phyloP scores from a whole-genome alignment of 1,140 invertebrate species.

The Drosophila fuyamai region DNA sequence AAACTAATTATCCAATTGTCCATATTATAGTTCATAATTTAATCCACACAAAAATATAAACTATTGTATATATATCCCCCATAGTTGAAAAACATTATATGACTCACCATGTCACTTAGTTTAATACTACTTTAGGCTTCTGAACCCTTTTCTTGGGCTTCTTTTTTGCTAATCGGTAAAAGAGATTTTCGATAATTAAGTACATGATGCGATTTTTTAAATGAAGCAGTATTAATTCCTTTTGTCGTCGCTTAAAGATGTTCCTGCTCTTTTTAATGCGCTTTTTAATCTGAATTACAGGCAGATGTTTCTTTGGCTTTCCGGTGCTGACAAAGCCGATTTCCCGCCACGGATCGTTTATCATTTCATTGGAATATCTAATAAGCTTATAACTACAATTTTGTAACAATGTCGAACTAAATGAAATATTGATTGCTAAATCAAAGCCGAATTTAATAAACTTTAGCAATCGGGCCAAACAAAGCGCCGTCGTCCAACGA shows the following conservation, averaged over 20 bases:
- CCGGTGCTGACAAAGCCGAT: slow-evolving; percentile 5
- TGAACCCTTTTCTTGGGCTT: neutral
- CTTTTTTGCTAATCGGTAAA: neutral
- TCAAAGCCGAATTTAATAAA: slow-evolving; percentile 65
- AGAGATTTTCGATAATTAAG: slow-evolving; percentile 35
- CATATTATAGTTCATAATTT: no score
- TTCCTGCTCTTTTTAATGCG: slow-evolving; percentile 1
- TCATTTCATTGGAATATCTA: slow-evolving; percentile 23
- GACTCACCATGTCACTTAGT: neutral
- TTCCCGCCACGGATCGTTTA: slow-evolving; percentile 31
- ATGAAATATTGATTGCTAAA: slow-evolving; percentile 63
- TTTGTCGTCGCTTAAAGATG: neutral
- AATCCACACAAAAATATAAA: no score
- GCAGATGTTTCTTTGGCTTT: neutral
- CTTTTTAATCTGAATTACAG: slow-evolving; percentile 8
- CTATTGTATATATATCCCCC: no score
- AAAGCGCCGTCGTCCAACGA: slow-evolving; percentile 10
- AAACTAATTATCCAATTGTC: no score
- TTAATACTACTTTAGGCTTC: neutral
- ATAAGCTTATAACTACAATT: slow-evolving; percentile 15
- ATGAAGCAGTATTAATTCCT: slow-evolving; percentile 1
- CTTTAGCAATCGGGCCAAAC: slow-evolving; percentile 31
- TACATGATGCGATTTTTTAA: slow-evolving; percentile 28
- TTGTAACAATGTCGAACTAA: slow-evolving; percentile 15
- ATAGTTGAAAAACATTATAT: no score